phyloP scores from a whole-genome alignment of 2,797 vertebrate species.

The Nasua narica region DNA sequence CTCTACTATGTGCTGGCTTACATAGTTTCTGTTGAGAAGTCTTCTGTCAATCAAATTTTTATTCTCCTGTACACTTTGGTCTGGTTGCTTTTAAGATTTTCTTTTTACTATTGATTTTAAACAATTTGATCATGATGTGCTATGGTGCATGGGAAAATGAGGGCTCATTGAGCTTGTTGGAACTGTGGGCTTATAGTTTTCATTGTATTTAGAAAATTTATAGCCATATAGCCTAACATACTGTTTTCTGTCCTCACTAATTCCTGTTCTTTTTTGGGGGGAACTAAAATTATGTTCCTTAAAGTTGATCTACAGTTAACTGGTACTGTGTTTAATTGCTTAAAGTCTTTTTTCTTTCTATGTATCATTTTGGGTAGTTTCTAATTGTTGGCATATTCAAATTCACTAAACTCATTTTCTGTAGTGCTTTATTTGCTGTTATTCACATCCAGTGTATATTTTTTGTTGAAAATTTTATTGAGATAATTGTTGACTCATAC shows the following conservation, averaged over 20 bases:
- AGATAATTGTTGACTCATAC: neutral
- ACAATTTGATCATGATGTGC: neutral
- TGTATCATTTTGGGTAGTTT: neutral
- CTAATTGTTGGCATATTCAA: neutral
- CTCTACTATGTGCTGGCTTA: neutral
- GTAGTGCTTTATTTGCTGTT: neutral
- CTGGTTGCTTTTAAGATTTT: neutral
- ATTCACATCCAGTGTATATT: neutral
- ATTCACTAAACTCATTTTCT: neutral
- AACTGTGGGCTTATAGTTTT: neutral
- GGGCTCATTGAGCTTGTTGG: neutral
- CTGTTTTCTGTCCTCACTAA: neutral
- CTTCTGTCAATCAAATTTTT: neutral
- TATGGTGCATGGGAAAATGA: neutral
- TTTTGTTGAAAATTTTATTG: neutral
- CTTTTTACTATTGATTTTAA: neutral
- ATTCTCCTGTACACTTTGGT: neutral
- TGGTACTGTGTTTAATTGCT: neutral
- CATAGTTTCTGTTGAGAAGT: neutral
- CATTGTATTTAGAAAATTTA: neutral
- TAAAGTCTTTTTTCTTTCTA: neutral
- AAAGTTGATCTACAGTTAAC: neutral
- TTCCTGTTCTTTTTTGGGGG: neutral
- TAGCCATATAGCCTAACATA: neutral
- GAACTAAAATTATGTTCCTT: neutral